Evolutionary conservation across 2,797 vertebrate species (phyloP).

Genomic region (Aplochiton taeniatus): DNA sequence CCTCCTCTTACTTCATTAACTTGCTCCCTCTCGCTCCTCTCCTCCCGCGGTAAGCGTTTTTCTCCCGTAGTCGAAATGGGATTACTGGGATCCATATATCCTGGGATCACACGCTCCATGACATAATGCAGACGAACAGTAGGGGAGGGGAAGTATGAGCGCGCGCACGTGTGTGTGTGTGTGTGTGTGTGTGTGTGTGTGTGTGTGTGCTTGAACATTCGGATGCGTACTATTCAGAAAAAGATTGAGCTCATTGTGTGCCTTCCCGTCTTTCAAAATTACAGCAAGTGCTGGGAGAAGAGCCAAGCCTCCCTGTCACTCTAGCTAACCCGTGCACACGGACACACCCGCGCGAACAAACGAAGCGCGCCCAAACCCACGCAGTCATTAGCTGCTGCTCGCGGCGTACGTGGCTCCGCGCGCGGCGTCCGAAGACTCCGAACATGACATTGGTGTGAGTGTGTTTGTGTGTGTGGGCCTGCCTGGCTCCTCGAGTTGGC

Average conservation of each 20-base stretch:
- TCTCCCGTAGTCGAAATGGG: conserved; percentile 51
- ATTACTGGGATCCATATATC: conserved; percentile 55
- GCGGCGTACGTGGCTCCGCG: too few species aligned
- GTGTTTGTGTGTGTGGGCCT: too few species aligned
- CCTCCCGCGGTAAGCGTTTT: conserved; percentile 43
- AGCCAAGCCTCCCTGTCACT: conserved; percentile 3
- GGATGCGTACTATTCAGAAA: background rate
- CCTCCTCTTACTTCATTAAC: conserved; percentile 16
- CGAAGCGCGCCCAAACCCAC: too few species aligned
- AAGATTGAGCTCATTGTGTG: conserved; percentile 61
- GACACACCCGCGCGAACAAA: background rate
- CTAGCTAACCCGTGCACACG: conserved; percentile 9
- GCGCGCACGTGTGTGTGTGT: conserved; percentile 32
- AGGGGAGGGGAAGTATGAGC: conserved; percentile 20
- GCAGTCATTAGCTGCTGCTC: too few species aligned
- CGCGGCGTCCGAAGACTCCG: too few species aligned
- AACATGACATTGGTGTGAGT: too few species aligned
- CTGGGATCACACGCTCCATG: conserved; percentile 43
- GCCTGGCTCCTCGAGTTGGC: too few species aligned
- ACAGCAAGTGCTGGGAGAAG: conserved; percentile 30
- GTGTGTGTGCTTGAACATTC: conserved; percentile 6
- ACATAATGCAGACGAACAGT: conserved; percentile 48
- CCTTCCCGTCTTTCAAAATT: conserved; percentile 37
- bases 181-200: conserved; percentile 23
- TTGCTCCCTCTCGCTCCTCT: conserved; percentile 25